Conservation (phyloP, 2,113 vertebrate species). For the Corythoichthys intestinalis region DNA sequence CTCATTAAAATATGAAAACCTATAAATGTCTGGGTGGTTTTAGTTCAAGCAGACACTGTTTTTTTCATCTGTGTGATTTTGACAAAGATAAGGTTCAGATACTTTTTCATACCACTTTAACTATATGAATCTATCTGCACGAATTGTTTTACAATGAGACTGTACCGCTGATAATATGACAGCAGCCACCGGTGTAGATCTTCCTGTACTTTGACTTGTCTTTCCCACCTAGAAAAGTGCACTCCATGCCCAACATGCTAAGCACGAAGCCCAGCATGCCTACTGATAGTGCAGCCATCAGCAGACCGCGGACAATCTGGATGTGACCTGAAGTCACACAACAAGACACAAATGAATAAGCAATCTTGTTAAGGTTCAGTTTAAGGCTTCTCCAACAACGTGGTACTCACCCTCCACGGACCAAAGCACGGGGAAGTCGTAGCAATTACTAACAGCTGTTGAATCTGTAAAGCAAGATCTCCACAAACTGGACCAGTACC, state of each 20-base stretch:
- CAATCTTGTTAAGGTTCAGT: not conserved
- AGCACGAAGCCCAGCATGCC: slow-evolving; percentile 73
- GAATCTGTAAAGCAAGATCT: slow-evolving; percentile 89
- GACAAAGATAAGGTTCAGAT: no score
- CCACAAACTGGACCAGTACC: slow-evolving; percentile 94
- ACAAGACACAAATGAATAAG: not conserved
- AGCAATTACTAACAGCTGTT: slow-evolving; percentile 85
- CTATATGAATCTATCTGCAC: not conserved
- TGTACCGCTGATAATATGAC: slow-evolving; percentile 67
- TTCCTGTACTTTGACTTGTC: slow-evolving; percentile 65
- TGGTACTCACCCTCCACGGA: slow-evolving; percentile 82
- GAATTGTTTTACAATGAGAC: not conserved
- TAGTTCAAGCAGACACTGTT: no score
- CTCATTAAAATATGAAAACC: no score
- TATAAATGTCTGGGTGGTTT: no score
- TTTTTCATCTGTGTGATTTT: no score
- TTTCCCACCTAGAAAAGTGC: slow-evolving; percentile 73
- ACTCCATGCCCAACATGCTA: slow-evolving; percentile 74
- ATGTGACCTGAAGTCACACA: slow-evolving; percentile 50
- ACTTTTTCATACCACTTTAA: no score
- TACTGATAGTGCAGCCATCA: slow-evolving; percentile 62
- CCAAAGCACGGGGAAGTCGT: slow-evolving; percentile 89
- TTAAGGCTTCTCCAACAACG: not conserved
- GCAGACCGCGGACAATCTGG: slow-evolving; percentile 71
- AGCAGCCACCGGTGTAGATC: slow-evolving; percentile 59